Evolutionary conservation across 2,113 vertebrate genomes (phyloP).

Genomic region (Takifugu flavidus): DNA sequence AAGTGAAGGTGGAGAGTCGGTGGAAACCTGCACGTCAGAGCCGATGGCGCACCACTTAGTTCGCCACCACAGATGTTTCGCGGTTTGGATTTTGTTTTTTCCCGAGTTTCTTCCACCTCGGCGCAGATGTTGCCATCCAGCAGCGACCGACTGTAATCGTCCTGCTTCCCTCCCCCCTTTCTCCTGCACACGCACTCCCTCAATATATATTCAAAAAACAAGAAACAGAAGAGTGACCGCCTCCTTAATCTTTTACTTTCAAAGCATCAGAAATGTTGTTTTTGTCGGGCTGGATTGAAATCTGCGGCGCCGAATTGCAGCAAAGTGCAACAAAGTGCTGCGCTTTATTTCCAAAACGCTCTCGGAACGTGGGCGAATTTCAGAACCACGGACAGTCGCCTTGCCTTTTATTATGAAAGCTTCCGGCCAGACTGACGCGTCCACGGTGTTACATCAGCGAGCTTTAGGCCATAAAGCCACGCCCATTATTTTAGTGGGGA

Average conservation of each 20-base stretch:
- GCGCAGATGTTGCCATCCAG: slow-evolving; percentile 32
- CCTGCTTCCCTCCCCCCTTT: slow-evolving; percentile 25
- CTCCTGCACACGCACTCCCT: not conserved
- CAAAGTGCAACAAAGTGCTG: not conserved
- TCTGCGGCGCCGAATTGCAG: too few relatives aligned
- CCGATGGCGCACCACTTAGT: slow-evolving; percentile 36
- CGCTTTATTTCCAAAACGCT: slow-evolving; percentile 5
- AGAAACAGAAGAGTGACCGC: not conserved
- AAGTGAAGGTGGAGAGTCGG: slow-evolving; percentile 36
- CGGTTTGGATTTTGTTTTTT: slow-evolving; percentile 26
- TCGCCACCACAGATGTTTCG: slow-evolving; percentile 32
- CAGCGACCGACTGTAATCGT: slow-evolving; percentile 57
- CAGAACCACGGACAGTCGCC: slow-evolving; percentile 69
- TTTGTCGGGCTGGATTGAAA: not conserved
- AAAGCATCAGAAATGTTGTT: slow-evolving; percentile 4
- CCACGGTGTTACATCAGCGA: too few relatives aligned
- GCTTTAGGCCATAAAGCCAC: too few relatives aligned
- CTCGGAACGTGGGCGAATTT: slow-evolving; percentile 21
- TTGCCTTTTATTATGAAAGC: slow-evolving; percentile 31
- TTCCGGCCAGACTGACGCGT: slow-evolving; percentile 6
- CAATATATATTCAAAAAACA: too few relatives aligned
- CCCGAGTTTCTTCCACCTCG: not conserved
- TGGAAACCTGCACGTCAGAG: slow-evolving; percentile 49
- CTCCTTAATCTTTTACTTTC: slow-evolving; percentile 30
- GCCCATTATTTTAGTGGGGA: too few relatives aligned